Evolutionary conservation across 2,113 vertebrate genomes (phyloP).

Genomic region (Microtus pennsylvanicus): DNA sequence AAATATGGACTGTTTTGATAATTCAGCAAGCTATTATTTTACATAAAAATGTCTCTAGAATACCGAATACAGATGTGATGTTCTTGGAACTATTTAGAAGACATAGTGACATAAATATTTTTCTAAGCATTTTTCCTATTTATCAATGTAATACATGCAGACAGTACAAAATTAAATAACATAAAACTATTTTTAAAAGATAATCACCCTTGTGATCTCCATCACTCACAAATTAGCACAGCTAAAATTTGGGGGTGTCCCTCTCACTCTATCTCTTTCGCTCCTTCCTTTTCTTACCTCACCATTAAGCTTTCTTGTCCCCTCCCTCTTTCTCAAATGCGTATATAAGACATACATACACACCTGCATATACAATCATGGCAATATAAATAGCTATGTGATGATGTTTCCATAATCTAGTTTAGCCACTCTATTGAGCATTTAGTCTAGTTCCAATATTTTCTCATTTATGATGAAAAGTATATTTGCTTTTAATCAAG

Average conservation of each 20-base stretch:
- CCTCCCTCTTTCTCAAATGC: not conserved
- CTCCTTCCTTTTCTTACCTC: not conserved
- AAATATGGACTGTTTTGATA: not conserved
- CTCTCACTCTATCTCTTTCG: not conserved
- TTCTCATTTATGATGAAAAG: not conserved
- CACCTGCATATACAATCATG: not conserved
- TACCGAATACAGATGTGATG: not conserved
- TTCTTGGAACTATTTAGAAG: not conserved
- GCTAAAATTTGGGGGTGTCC: not conserved
- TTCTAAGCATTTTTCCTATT: not conserved
- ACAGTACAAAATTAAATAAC: not conserved
- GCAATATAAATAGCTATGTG: not conserved
- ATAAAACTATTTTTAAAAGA: slow-evolving; percentile 6
- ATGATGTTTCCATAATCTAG: not conserved
- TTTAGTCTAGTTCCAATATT: not conserved
- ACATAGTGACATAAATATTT: not conserved
- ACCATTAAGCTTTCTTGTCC: fast-evolving
- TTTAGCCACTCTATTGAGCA: not conserved
- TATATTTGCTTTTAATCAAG: not conserved
- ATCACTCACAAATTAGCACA: not conserved
- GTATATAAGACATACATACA: not conserved
- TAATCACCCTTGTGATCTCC: not conserved
- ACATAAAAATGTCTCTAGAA: not conserved
- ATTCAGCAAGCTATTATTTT: not conserved
- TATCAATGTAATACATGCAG: not conserved